Evolutionary conservation across 2,888 invertebrate genomes (phyloP), one percentile per base, ranked within the genome.

Genomic region (Hydraecia micacea): DNA sequence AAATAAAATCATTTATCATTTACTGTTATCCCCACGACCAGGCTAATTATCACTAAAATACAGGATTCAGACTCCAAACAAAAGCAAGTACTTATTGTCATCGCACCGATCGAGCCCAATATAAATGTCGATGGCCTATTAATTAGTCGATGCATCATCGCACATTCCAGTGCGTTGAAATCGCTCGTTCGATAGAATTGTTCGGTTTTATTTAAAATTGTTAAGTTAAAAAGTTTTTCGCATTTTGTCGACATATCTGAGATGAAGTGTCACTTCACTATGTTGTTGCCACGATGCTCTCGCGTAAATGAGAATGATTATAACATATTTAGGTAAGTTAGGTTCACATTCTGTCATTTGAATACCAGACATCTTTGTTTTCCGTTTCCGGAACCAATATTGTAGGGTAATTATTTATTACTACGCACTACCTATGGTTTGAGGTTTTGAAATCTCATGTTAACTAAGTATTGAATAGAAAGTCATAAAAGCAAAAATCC

Each of bases 81-180:
- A 65, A 73, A 55, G 46, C 62, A 25, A 80, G 52, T 71, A 28
- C 42, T 25, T 49, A 32, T 55, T 36, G 36, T 32, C 72, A 79
- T 13, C n/a, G 49, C 8, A 32, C 25, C 39, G n/a, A 49, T 55
- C 49, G 77, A 66, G 9, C 7, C 8, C 28, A n/a, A 36, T 42
- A 15, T 52, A 70, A 78, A 70, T 55, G 28, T 63, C 63, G 36
- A 80, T 70, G 13, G 46, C 18, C 25, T 36, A 39, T 58, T 49
- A 28, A 65, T 58, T n/a, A 49, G 39, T 21, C 28, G 28, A 70
- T 55, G 11, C 52, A 78, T 62, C 62, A 78, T 25, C 4, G 55
- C 7, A 65, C 25, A 46, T 80, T 36, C 18, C 25, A 36, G 65
- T 13, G 63, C 72, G 18, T 36, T 55, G 62, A 63, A 55, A 69